phyloP scores from a whole-genome alignment of 2,888 invertebrate genomes.

The Neoitamus cyanurus region DNA sequence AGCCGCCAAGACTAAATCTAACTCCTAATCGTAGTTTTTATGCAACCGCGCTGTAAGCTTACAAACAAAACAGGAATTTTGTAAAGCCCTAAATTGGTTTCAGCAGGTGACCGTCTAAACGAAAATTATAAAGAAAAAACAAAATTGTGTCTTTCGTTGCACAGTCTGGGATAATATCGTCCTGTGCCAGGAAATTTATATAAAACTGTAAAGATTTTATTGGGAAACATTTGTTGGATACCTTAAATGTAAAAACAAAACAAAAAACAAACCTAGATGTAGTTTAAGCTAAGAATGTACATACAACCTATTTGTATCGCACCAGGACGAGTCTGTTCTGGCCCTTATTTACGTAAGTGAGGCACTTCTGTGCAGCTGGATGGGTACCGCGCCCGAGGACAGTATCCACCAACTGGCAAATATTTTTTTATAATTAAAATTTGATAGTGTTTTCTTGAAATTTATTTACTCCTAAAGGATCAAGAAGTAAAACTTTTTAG shows the following conservation, averaged over 20 bases:
- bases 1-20: constrained; percentile 47
- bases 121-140: not conserved
- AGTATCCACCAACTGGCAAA: not conserved
- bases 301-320: constrained; percentile 40
- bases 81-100: constrained; percentile 22
- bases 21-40: constrained; percentile 35
- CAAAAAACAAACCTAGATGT: constrained; percentile 19
- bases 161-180: not conserved
- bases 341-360: constrained; percentile 35
- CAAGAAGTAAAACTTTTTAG: not conserved
- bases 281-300: constrained; percentile 19
- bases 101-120: constrained; percentile 18
- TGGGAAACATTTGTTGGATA: constrained; percentile 19
- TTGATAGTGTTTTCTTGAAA: not conserved
- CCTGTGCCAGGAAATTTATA: constrained; percentile 11
- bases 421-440: not conserved
- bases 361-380: not conserved
- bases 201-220: constrained; percentile 38
- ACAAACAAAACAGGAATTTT: not conserved
- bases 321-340: constrained; percentile 26
- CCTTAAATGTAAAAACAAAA: constrained; percentile 19
- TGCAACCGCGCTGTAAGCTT: not conserved
- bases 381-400: not conserved
- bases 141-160: constrained; percentile 12
- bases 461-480: not conserved